These are phyloP conservation scores for Mesembrinibis cayennensis DNA, from an alignment of 2,113 vertebrate genomes.

Conservation along the genomic window DNA sequence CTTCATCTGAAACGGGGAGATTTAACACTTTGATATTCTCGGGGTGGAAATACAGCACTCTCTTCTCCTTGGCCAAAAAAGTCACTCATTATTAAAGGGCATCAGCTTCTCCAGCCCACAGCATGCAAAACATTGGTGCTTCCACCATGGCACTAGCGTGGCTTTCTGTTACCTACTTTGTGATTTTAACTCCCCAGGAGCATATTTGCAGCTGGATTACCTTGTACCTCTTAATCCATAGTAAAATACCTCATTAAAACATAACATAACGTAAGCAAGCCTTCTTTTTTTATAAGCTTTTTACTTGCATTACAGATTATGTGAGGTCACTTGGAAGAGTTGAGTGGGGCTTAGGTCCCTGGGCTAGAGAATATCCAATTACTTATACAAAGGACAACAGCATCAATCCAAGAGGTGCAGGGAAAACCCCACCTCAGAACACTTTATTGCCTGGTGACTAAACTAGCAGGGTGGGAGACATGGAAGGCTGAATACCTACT, in stretches of 20 bases:
- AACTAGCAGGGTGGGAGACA: background rate
- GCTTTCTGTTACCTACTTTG: background rate
- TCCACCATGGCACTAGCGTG: background rate
- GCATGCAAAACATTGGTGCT: background rate
- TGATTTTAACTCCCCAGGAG: background rate
- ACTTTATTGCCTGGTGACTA: background rate
- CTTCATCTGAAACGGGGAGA: background rate
- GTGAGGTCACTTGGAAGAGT: background rate
- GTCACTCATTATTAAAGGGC: background rate
- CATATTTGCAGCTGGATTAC: background rate
- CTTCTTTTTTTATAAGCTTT: background rate
- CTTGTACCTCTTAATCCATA: background rate
- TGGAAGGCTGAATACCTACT: background rate
- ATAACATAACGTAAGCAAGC: background rate
- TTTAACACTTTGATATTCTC: background rate
- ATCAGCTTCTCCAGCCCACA: background rate
- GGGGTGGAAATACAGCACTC: background rate
- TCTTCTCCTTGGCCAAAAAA: background rate
- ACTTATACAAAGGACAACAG: background rate
- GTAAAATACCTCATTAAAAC: background rate
- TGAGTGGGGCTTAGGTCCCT: background rate
- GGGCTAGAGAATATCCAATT: background rate
- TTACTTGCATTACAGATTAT: background rate
- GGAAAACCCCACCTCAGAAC: background rate
- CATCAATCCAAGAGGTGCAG: background rate